Conservation (phyloP, 2,113 vertebrate genomes). For the Tenebrosternarchus preto region DNA sequence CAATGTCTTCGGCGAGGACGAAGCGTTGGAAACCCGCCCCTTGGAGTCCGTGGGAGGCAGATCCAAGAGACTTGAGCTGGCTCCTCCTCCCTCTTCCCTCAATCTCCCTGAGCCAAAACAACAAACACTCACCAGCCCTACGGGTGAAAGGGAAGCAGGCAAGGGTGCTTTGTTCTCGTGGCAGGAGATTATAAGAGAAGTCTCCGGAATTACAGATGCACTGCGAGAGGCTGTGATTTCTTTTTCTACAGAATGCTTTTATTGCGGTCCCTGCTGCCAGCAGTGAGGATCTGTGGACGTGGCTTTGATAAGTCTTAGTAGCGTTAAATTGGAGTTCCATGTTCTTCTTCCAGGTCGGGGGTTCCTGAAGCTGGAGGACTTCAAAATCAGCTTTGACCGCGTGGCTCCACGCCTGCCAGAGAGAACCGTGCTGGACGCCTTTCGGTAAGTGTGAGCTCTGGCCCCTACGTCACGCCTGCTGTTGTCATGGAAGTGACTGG, state of each 20-base stretch:
- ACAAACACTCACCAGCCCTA: neutral
- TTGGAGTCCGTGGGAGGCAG: conserved; percentile 32
- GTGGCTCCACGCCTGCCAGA: conserved; percentile 69
- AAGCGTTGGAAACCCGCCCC: no score
- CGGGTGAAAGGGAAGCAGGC: neutral
- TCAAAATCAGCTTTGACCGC: conserved; percentile 70
- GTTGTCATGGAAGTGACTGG: conserved; percentile 7
- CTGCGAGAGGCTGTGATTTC: neutral
- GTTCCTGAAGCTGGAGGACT: conserved; percentile 77
- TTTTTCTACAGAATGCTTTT: neutral
- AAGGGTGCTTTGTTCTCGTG: neutral
- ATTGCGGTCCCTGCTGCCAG: neutral
- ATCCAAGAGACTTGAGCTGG: conserved; percentile 5
- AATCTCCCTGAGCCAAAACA: conserved; percentile 25
- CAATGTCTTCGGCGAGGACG: conserved; percentile 42
- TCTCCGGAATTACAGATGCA: neutral
- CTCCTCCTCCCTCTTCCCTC: neutral
- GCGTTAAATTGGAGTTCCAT: neutral
- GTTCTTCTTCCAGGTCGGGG: conserved; percentile 63
- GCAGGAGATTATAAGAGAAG: neutral
- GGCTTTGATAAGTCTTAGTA: conserved; percentile 4
- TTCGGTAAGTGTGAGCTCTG: conserved; percentile 66
- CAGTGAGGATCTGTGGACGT: no score
- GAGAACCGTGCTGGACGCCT: conserved; percentile 69
- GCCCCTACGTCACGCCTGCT: neutral